Conservation (phyloP, 2,113 vertebrate species). For the Rafetus swinhoei region DNA sequence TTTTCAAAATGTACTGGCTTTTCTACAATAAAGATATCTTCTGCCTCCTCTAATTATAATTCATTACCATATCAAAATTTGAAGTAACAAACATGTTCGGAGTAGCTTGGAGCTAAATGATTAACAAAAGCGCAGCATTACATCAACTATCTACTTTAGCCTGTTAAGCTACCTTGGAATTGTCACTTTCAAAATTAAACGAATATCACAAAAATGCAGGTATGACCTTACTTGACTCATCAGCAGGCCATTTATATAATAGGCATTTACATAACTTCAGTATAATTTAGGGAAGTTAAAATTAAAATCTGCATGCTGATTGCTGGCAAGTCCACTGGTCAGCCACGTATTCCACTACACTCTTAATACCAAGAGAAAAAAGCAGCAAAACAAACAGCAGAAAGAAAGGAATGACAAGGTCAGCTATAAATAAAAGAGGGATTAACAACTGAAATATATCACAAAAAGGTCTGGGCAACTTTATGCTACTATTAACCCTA, state of each 20-base stretch:
- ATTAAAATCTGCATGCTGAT: constrained; percentile 33
- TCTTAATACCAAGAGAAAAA: not conserved
- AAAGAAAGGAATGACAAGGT: constrained; percentile 13
- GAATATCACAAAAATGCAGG: not conserved
- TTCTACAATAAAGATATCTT: constrained; percentile 4
- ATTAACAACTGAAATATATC: not conserved
- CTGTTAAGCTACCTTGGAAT: not conserved
- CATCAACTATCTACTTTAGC: not conserved
- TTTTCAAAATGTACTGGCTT: constrained; percentile 31
- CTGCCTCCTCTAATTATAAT: constrained; percentile 33
- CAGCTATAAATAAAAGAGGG: not conserved
- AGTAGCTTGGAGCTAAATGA: constrained; percentile 6
- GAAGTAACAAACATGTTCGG: not conserved
- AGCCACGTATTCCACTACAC: constrained; percentile 32
- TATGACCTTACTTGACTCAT: constrained; percentile 1
- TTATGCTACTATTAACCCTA: not conserved
- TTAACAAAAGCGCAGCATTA: constrained; percentile 33
- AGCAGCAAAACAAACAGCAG: constrained; percentile 27
- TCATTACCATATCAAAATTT: constrained; percentile 37
- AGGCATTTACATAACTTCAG: not conserved
- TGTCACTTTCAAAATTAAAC: not conserved
- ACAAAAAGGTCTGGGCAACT: not conserved
- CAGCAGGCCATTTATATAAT: not conserved
- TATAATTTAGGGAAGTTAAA: constrained; percentile 1
- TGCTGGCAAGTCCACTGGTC: not conserved